A percentile compares a stretch with the other conserved stretches of the same genome.
These are phyloP conservation scores for Anthrax anthrax DNA, from an alignment of 2,888 invertebrate species.

Conservation along the genomic window DNA sequence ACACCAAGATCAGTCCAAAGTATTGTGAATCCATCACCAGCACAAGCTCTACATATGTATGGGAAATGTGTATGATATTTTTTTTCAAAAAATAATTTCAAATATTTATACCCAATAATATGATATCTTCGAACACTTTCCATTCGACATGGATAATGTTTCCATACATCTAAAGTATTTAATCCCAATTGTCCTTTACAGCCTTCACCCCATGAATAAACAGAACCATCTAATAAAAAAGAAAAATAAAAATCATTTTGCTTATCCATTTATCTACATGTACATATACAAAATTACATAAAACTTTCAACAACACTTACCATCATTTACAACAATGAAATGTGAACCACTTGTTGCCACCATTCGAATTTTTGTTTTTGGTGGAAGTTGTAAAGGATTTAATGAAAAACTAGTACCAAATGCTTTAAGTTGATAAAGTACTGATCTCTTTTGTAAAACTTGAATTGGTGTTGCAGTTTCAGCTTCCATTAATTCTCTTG, in stretches of 20 bases:
- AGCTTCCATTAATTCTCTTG: conserved; percentile 30
- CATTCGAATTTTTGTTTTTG: conserved; percentile 37
- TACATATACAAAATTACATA: too few species aligned
- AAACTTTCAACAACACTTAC: conserved; percentile 22
- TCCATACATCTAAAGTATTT: conserved; percentile 36
- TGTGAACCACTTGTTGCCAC: conserved; percentile 44
- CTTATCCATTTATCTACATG: too few species aligned
- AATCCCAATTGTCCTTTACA: conserved; percentile 50
- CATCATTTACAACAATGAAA: conserved; percentile 41
- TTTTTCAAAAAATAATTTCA: not conserved
- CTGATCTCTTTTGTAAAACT: conserved; percentile 34
- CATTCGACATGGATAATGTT: conserved; percentile 42
- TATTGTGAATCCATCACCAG: conserved; percentile 50
- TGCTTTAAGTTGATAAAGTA: conserved; percentile 41
- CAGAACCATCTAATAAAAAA: conserved; percentile 37
- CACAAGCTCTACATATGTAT: conserved; percentile 36
- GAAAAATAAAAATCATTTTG: conserved; percentile 5
- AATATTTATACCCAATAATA: conserved; percentile 36
- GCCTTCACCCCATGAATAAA: conserved; percentile 57
- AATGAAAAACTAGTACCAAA: conserved; percentile 38
- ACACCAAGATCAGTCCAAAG: conserved; percentile 52
- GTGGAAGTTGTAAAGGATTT: conserved; percentile 41
- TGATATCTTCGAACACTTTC: conserved; percentile 46
- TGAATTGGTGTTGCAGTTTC: conserved; percentile 27
- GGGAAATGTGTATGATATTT: not conserved